Evolutionary conservation across 2,797 vertebrate species (phyloP), one percentile per base, ranked within the genome.

Genomic region (Bufotes viridis): DNA sequence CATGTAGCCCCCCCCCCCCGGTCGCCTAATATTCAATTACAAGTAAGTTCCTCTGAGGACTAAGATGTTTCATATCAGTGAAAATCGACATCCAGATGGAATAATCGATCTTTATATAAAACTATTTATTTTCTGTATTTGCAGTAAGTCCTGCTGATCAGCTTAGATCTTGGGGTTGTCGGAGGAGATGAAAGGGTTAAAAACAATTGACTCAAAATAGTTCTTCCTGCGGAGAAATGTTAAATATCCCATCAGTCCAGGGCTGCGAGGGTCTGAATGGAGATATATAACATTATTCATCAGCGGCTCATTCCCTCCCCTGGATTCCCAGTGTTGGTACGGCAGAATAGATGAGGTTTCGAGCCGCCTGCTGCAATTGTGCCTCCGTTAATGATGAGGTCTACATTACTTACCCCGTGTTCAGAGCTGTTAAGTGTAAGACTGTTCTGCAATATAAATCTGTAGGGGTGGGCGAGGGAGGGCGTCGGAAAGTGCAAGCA

Each of bases 311-410:
- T 60, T 81, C 83, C 34, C 22, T 29, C 34, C 26, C 55, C 34
- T n/a, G 8, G 22, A 51, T 61, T 70, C 61, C 11, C 81, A 69
- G 81, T 58, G 72, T 51, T 74, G 61, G 76, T 7, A 26, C 26
- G 13, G n/a, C 18, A 51, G 5, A 85, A 88, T 58, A 82, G 81
- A 87, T 82, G 53, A 78, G 63, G 81, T 34, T 63, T 72, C 7
- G 12, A 86, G 57, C 29, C 24, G 60, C 72, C 34, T 75, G 42
- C 57, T 84, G 29, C 87, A 61, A 49, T 84, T 74, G 82, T 60
- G 67, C 10, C 51, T 75, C 20, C 24, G 58, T 57, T 85, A 85
- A 81, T 24, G 67, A 88, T 85, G 67, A 75, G 57, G 58, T 67
- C 60, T 86, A 82, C 74, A 78, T 82, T 57, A 55, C 17, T 42